Evolutionary conservation across 2,888 invertebrate species (phyloP).

Genomic region (Coleophora flavipennella): DNA sequence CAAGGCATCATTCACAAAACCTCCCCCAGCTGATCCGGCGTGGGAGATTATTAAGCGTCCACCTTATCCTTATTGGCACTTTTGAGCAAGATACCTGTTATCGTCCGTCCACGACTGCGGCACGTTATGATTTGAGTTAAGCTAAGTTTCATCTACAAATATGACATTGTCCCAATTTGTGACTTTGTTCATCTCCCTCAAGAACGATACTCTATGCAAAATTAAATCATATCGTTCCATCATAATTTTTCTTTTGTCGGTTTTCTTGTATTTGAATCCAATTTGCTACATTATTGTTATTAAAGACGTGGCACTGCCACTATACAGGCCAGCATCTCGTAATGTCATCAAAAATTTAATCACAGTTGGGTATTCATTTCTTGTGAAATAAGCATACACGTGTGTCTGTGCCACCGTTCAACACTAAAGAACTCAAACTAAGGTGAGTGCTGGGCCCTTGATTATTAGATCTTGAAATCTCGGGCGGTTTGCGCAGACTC

Average conservation of each 20-base stretch:
- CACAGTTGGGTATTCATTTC: slow-evolving; percentile 3
- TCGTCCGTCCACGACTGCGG: slow-evolving; percentile 7
- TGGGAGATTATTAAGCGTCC: slow-evolving; percentile 4
- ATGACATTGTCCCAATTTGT: slow-evolving; percentile 9
- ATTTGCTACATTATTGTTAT: slow-evolving; percentile 6
- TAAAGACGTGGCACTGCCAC: not conserved
- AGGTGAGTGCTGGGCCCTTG: too few species aligned
- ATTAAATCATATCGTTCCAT: slow-evolving; percentile 9
- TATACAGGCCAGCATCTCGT: slow-evolving; percentile 6
- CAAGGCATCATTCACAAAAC: too few species aligned
- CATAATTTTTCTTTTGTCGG: slow-evolving; percentile 10
- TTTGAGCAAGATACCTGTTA: slow-evolving; percentile 5
- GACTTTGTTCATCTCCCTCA: slow-evolving; percentile 7
- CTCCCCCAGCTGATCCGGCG: slow-evolving; percentile 4
- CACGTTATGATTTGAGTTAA: slow-evolving; percentile 10
- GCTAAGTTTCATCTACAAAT: slow-evolving; percentile 11
- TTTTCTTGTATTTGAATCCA: slow-evolving; percentile 8
- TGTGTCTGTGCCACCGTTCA: too few species aligned
- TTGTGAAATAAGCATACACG: slow-evolving; percentile 2
- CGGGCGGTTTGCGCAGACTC: too few species aligned
- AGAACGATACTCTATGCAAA: slow-evolving; percentile 7
- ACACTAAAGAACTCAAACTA: too few species aligned
- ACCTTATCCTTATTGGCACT: slow-evolving; percentile 11
- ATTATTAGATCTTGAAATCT: too few species aligned
- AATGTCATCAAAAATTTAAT: slow-evolving; percentile 1